A percentile compares a stretch with the other conserved stretches of the same genome.
Conservation (phyloP, 2,113 vertebrate species). For the Anolis carolinensis region DNA sequence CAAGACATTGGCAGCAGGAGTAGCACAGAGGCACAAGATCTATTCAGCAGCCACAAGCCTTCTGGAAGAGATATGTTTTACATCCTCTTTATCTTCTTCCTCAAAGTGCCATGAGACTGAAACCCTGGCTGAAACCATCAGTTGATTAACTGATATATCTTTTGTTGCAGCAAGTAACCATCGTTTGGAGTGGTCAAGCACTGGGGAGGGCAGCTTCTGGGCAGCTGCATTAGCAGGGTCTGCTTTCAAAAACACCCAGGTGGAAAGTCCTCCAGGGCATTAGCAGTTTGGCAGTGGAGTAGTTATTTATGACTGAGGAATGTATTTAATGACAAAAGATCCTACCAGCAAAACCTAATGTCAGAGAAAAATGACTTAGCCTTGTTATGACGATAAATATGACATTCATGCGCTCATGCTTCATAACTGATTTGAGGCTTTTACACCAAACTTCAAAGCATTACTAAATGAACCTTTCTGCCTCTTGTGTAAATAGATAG, state of each 20-base stretch:
- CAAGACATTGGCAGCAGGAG: not conserved
- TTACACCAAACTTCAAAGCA: conserved; percentile 59
- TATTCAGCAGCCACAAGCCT: not conserved
- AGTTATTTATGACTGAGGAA: conserved; percentile 17
- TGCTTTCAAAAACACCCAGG: not conserved
- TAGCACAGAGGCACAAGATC: not conserved
- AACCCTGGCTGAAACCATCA: not conserved
- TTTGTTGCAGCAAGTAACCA: not conserved
- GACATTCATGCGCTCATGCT: conserved; percentile 63
- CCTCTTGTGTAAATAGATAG: conserved; percentile 79
- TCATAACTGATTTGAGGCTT: conserved; percentile 64
- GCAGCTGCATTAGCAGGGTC: not conserved
- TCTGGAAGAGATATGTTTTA: not conserved
- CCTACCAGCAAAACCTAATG: conserved; percentile 51
- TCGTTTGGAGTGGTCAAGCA: not conserved
- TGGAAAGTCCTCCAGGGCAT: not conserved
- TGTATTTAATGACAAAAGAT: conserved; percentile 21
- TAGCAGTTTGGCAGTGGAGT: not conserved
- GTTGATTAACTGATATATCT: not conserved
- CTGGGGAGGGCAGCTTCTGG: not conserved
- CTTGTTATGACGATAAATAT: conserved; percentile 64
- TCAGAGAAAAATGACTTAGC: conserved; percentile 67
- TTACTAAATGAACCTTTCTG: conserved; percentile 74
- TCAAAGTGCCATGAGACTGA: no score
- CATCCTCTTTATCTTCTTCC: no score